Evolutionary conservation across 2,797 vertebrate species (phyloP).

Genomic region (Spizella passerina): DNA sequence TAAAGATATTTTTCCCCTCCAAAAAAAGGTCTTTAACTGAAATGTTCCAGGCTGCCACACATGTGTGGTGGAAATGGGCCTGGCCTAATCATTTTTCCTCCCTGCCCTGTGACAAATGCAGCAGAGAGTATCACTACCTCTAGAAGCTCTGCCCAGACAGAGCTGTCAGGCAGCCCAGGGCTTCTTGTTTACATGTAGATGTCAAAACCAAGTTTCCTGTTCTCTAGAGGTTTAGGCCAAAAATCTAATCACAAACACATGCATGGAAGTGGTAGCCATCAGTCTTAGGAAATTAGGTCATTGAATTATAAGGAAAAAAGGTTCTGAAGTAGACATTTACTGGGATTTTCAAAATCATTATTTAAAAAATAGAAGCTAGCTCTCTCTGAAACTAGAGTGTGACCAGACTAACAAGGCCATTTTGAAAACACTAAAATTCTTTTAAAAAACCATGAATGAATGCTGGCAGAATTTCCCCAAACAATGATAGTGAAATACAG

Average conservation of each 20-base stretch:
- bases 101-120: background rate
- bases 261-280: constrained; percentile 32
- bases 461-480: background rate
- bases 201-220: constrained; percentile 50
- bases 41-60: background rate
- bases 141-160: background rate
- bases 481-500: background rate
- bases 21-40: background rate
- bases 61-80: background rate
- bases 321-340: background rate
- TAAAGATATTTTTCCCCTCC: background rate
- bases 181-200: constrained; percentile 47
- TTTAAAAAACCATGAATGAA: background rate
- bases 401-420: background rate
- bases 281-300: constrained; percentile 43
- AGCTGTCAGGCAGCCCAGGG: background rate
- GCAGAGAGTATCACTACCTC: background rate
- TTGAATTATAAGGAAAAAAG: background rate
- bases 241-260: constrained; percentile 36
- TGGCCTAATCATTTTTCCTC: background rate
- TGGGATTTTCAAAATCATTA: constrained; percentile 10
- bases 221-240: constrained; percentile 27
- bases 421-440: background rate
- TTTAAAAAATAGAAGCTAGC: constrained; percentile 16
- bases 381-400: background rate